These are phyloP conservation scores for Cenopis cana DNA, from an alignment of 2,888 invertebrate genomes.

Conservation along the genomic window DNA sequence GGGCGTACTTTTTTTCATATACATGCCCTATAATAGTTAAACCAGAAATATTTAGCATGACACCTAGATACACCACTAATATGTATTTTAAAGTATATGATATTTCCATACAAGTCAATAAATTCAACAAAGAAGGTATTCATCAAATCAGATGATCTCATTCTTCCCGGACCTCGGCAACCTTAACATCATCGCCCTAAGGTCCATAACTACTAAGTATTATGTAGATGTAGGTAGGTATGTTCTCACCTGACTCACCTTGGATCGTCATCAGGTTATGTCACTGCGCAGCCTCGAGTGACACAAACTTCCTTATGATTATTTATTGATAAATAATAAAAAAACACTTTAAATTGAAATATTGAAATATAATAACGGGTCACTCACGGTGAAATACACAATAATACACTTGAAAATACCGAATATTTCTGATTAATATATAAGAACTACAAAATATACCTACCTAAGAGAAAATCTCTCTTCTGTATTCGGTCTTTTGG, in stretches of 20 bases:
- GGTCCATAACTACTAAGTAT: conserved; percentile 9
- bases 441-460: no score
- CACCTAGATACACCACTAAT: no score
- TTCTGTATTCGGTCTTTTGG: no score
- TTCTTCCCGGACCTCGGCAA: conserved; percentile 12
- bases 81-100: background rate
- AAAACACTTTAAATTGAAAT: background rate
- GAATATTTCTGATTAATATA: no score
- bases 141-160: conserved; percentile 26
- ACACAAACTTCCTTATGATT: conserved; percentile 37
- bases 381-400: no score
- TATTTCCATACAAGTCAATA: conserved; percentile 20
- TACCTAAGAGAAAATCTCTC: no score
- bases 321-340: conserved; percentile 4
- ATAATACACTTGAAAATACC: no score
- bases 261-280: conserved; percentile 36
- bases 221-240: background rate
- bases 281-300: conserved; percentile 40
- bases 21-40: no score
- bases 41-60: no score
- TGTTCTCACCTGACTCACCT: conserved; percentile 35
- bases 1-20: no score
- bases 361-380: no score
- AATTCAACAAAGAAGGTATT: conserved; percentile 16
- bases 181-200: conserved; percentile 7